Base-by-base conservation (phyloP, 2,888 invertebrate species). In the Cheiracanthium punctorium region DNA sequence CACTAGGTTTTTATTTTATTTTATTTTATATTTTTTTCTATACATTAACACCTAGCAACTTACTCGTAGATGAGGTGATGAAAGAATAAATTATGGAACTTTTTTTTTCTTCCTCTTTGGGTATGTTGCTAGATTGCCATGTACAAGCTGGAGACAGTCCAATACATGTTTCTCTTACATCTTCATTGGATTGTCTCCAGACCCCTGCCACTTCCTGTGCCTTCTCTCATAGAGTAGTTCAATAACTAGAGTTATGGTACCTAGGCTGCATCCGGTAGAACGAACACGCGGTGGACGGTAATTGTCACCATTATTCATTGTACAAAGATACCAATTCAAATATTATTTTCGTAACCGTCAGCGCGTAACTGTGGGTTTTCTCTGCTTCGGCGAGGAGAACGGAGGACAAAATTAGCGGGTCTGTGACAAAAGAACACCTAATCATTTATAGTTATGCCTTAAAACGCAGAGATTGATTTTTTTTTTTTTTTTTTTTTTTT, bases 161-260 rank as follows among this genome's bases (percentile, higher is more conserved):
- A 58, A 58, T 7, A 5, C 4, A 2, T 7, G 24, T 58, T 24
- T 24, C 58, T 58, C 43, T 48, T 48, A 48, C 17, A 17, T 17
- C 43, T 48, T 48, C 43, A 58, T 58, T 58, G 58, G 58, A 58
- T 5, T 58, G 58, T 58, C 58, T 58, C 58, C 58, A 58, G 24
- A 12, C 58, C 24, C 24, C 24, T 58, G 1, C 24, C 58, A 24
- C 24, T 58, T 58, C 58, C 43, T 48, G 43, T 48, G 43, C 17
- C n/a, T n/a, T n/a, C n/a, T 58, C 2, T 10, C 24, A 24, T 17
- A n/a, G 58, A 24, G 24, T 17, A 58, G 7, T 8, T 58, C 24
- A 48, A 24, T 24, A 58, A 24, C 58, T 58, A 24, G 4, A 48
- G 14, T 48, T 14, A 48, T 14, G 14, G 2, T 17, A 24, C 48